Evolutionary conservation across 2,888 invertebrate genomes (phyloP), one percentile per base, ranked within the genome.

Genomic region (Pseudococcus viburni): DNA sequence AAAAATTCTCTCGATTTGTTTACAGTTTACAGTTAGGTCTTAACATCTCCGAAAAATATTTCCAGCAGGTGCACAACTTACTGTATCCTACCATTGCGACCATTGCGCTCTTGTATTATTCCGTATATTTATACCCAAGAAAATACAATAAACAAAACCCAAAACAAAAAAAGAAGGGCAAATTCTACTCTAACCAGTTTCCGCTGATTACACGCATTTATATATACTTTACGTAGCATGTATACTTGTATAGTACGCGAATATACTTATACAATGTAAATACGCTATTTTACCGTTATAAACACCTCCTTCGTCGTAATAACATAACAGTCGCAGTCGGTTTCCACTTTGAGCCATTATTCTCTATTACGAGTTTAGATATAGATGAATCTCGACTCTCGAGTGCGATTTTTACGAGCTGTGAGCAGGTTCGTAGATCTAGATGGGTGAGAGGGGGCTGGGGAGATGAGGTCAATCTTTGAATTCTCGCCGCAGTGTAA

Each of bases 231-330:
- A 59, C 15, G 19, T 59, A 59, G 59, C n/a, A 19, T n/a, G 7
- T 55, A n/a, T n/a, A 7, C 59, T 17, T 59, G 19, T 59, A 59
- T 19, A 59, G 19, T 64, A 22, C 64, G 22, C 64, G 64, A 64
- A 64, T 64, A 64, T 22, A 64, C 64, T 64, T 22, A 59, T 59
- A 64, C 64, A 64, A 64, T 64, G 64, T 64, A 64, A 64, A 64
- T 22, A 64, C 22, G 9, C 64, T 64, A 64, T 64, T 64, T 64
- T 64, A 64, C 64, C 22, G 64, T 64, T 64, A 64, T 64, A 64
- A 22, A 22, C 64, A 64, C 64, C 64, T 64, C 64, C 64, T 64
- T 64, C 22, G 64, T 42, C 42, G 42, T 42, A 42, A 42, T 42
- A 42, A 42, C 42, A 42, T 64, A 64, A 64, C 19, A 64, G 15